Evolutionary conservation across 2,113 vertebrate genomes (phyloP).

Genomic region (Eubucco bourcierii): DNA sequence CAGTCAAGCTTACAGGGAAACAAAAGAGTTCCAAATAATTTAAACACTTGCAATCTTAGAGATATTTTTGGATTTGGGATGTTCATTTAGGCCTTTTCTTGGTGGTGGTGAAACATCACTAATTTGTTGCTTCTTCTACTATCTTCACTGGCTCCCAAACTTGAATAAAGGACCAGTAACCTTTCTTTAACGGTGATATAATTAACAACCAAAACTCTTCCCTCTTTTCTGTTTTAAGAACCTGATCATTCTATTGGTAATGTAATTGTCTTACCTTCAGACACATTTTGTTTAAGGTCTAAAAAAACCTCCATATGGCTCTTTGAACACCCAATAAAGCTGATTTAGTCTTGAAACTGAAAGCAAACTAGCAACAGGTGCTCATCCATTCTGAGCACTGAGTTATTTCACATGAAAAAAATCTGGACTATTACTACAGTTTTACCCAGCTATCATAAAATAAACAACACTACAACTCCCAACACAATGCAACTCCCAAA

Average conservation of each 20-base stretch:
- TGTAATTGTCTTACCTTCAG: neutral
- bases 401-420: neutral
- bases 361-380: neutral
- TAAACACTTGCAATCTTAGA: neutral
- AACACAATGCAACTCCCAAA: neutral
- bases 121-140: neutral
- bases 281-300: neutral
- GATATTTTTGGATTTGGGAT: neutral
- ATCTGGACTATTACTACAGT: neutral
- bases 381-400: neutral
- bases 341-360: neutral
- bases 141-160: neutral
- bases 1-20: neutral
- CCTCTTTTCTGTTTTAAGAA: neutral
- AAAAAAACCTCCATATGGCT: neutral
- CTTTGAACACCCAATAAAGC: neutral
- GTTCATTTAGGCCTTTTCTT: neutral
- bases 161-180: neutral
- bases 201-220: neutral
- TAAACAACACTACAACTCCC: neutral
- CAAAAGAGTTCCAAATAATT: neutral
- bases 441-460: neutral
- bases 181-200: neutral
- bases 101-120: neutral
- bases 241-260: neutral